Evolutionary conservation across 2,888 invertebrate species (phyloP), one percentile per base, ranked within the genome.

Genomic region (Criorhina ranunculi): DNA sequence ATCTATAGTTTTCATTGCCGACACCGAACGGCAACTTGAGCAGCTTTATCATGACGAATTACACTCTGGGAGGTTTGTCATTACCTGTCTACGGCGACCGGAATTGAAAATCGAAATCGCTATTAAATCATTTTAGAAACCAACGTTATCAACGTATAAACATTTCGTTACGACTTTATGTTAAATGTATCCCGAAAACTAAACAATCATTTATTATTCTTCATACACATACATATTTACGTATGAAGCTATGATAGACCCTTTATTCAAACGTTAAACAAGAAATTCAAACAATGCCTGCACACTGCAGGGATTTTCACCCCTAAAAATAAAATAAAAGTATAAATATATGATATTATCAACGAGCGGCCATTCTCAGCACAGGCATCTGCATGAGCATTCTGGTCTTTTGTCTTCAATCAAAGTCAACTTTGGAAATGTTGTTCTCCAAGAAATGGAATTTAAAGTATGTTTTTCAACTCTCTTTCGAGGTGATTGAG

Each of bases 351-450:
- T 17, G 9, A 15, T 9, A 11, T 17, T 17, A 15, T 11, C 15
- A 5, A 15, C 15, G 35, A 55, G 9, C 15, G 8, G 4, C 31
- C 17, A 11, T 17, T 19, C 17, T 19, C 17, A 31, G 9, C 35
- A 64, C 11, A 51, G 67, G 17, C 51, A 69, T 24, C 24, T 60
- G 49, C 44, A 46, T 62, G 53, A 57, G 40, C 15, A 59, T 33
- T 33, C 57, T 64, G 19, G 6, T 33, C 62, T 64, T 70, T 55
- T 42, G 37, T 70, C 35, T 62, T 78, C 78, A 62, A 64, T 72
- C 78, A 64, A 64, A 70, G 70, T 70, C 49, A 44, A 64, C 55
- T 33, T 70, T 31, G 11, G n/a, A 70, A 77, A 70, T 77, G 55
- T 64, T 72, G 70, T 64, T 55, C 46, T 12, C 9, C 9, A 64